Percentiles rank a stretch among this genome's conserved stretches.
These are phyloP conservation scores for Danaus melanippus DNA, from an alignment of 1,140 invertebrate species.

Conservation along the genomic window DNA sequence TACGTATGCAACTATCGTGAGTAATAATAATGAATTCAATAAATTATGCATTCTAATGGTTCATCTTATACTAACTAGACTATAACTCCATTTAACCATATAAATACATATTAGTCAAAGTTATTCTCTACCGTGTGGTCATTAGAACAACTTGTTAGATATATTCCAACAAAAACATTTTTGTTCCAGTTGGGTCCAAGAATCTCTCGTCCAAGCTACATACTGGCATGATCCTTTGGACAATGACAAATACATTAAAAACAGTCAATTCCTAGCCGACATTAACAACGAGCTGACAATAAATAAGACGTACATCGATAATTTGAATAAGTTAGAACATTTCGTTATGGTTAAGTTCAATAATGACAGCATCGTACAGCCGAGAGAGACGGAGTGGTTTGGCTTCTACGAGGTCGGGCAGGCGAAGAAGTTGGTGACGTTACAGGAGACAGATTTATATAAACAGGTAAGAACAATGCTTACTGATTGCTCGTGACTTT, in stretches of 20 bases:
- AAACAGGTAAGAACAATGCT: conserved; percentile 73
- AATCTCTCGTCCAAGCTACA: conserved; percentile 90
- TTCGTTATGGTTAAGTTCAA: conserved; percentile 95
- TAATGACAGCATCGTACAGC: conserved; percentile 93
- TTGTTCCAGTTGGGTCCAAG: conserved; percentile 80
- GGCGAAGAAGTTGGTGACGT: conserved; percentile 72
- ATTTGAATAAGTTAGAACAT: conserved; percentile 85
- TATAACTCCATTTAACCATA: too few relatives aligned
- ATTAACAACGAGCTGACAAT: conserved; percentile 93
- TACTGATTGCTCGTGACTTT: too few relatives aligned
- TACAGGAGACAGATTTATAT: conserved; percentile 78
- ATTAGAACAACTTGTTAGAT: too few relatives aligned
- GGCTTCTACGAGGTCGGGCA: conserved; percentile 90
- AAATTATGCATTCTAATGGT: too few relatives aligned
- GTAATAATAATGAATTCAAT: too few relatives aligned
- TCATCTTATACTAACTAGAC: too few relatives aligned
- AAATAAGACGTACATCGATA: conserved; percentile 80
- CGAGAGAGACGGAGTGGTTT: conserved; percentile 93
- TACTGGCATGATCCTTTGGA: conserved; percentile 99
- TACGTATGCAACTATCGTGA: too few relatives aligned
- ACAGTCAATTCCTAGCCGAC: conserved; percentile 93
- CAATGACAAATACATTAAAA: conserved; percentile 82
- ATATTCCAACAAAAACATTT: not conserved
- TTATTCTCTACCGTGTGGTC: too few relatives aligned
- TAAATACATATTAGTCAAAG: too few relatives aligned